phyloP scores from a whole-genome alignment of 2,113 vertebrate species.

The Chaetodon auriga region DNA sequence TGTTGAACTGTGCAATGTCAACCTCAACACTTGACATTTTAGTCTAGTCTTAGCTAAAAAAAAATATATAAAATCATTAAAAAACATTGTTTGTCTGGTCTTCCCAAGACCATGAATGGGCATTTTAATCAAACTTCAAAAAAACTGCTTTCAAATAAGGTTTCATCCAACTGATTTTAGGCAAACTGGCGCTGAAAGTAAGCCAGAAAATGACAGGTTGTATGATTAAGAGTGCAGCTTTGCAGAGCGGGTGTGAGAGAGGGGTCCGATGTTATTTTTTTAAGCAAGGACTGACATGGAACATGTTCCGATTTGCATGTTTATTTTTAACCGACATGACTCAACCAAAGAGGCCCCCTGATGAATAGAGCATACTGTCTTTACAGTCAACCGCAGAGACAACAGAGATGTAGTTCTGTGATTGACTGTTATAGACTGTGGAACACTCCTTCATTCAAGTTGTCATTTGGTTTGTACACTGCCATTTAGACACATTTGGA shows the following conservation, averaged over 20 bases:
- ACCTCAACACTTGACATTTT: neutral
- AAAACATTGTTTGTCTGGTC: neutral
- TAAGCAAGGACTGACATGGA: neutral
- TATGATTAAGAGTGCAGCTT: neutral
- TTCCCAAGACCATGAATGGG: neutral
- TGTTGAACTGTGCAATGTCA: too few species aligned
- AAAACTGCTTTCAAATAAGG: neutral
- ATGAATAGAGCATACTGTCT: constrained; percentile 5
- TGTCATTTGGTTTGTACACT: too few species aligned
- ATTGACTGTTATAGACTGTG: neutral
- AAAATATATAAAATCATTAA: too few species aligned
- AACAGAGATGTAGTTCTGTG: neutral
- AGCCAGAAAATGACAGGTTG: neutral
- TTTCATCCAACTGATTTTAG: neutral
- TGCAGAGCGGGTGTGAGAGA: neutral
- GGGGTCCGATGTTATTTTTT: neutral
- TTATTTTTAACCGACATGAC: constrained; percentile 25
- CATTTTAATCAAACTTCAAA: neutral
- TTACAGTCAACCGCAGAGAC: neutral
- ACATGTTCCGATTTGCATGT: constrained; percentile 4
- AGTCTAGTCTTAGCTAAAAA: too few species aligned
- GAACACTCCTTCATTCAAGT: neutral
- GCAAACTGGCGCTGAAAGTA: neutral
- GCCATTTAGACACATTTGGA: too few species aligned
- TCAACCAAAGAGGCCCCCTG: constrained; percentile 4